phyloP scores from a whole-genome alignment of 2,888 invertebrate species.

The Adela reaumurella region DNA sequence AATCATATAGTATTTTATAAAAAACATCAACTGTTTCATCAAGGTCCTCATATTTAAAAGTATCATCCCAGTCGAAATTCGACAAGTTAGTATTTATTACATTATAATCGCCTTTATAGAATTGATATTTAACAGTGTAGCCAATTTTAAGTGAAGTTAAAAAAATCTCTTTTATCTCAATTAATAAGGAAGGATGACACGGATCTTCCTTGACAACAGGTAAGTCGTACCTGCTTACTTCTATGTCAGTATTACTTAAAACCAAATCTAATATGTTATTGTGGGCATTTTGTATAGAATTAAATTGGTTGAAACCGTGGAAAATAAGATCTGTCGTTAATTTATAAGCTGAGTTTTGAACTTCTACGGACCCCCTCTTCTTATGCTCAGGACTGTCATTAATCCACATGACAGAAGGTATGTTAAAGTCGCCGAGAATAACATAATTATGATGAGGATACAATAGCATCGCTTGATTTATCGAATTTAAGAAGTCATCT shows the following conservation, averaged over 20 bases:
- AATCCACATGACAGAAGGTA: neutral
- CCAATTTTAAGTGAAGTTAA: too few relatives aligned
- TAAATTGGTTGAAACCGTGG: neutral
- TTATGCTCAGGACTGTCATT: neutral
- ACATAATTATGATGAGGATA: neutral
- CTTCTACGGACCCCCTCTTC: neutral
- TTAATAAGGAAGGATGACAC: neutral
- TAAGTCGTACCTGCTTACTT: neutral
- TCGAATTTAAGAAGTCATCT: neutral
- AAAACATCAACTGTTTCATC: neutral
- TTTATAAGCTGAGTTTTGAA: neutral
- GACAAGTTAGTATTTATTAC: too few relatives aligned
- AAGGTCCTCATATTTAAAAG: neutral
- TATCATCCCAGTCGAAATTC: too few relatives aligned
- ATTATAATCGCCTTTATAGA: too few relatives aligned
- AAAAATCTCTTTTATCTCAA: neutral
- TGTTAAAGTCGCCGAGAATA: slow-evolving; percentile 1
- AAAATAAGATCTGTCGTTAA: neutral
- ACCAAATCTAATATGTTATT: neutral
- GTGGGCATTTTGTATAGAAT: neutral
- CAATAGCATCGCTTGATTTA: neutral
- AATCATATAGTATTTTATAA: neutral
- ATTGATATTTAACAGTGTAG: too few relatives aligned
- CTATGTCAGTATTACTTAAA: neutral
- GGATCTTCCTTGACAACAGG: neutral